Evolutionary conservation across 30 jellyfish, hydroid and myxozoan species (phyloP).

Genomic region (Catostylus mosaicus): DNA sequence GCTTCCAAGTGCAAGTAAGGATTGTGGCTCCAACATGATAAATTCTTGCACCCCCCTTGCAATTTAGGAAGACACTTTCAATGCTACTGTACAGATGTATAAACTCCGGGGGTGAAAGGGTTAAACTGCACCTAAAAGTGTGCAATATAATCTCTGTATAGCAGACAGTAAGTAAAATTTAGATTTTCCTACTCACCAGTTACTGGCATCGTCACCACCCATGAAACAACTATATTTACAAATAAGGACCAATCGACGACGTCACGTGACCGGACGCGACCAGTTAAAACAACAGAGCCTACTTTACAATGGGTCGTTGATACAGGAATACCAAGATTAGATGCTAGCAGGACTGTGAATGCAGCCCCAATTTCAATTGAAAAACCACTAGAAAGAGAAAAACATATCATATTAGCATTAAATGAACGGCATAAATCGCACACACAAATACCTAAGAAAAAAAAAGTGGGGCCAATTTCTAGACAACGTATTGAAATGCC

Average conservation of each 20-base stretch:
- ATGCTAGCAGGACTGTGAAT: constrained; percentile 87
- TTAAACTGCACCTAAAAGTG: no score
- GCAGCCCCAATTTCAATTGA: constrained; percentile 96
- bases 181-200: constrained; percentile 90
- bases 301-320: constrained; percentile 98
- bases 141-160: no score
- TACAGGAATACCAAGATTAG: constrained; percentile 93
- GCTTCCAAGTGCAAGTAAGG: no score
- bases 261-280: constrained; percentile 90
- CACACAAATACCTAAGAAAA: no score
- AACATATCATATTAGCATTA: not conserved
- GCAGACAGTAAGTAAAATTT: no score
- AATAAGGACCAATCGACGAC: constrained; percentile 93
- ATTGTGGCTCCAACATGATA: no score
- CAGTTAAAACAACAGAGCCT: constrained; percentile 94
- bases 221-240: constrained; percentile 80
- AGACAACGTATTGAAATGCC: not conserved
- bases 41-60: no score
- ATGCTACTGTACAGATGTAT: no score
- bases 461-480: not conserved
- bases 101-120: no score
- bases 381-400: constrained; percentile 80
- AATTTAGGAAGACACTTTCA: no score
- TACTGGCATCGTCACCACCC: constrained; percentile 98
- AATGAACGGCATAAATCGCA: no score